Conservation (phyloP, 30 jellyfish, hydroid and myxozoan genomes). For the Chironex yamaguchii region DNA sequence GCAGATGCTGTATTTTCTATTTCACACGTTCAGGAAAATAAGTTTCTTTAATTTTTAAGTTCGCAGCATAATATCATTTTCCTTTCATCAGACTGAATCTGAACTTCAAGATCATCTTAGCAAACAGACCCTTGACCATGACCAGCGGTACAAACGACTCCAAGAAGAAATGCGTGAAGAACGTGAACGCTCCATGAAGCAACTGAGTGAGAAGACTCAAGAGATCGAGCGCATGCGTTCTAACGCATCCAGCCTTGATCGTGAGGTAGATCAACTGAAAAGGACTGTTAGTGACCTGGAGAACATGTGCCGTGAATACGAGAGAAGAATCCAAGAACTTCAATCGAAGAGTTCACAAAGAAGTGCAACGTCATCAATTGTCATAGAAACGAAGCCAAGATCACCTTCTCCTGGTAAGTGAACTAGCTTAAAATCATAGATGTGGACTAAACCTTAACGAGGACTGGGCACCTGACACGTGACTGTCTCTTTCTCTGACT, state of each 20-base stretch:
- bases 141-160: slow-evolving; percentile 81
- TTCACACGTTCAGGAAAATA: too few species aligned
- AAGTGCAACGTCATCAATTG: slow-evolving; percentile 71
- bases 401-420: slow-evolving; percentile 9
- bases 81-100: slow-evolving; percentile 85
- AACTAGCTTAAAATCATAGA: too few species aligned
- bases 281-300: slow-evolving; percentile 49
- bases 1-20: too few species aligned
- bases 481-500: too few species aligned
- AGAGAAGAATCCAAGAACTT: slow-evolving; percentile 42
- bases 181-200: slow-evolving; percentile 72
- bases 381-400: slow-evolving; percentile 67
- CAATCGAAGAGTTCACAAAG: slow-evolving; percentile 63
- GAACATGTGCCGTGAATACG: slow-evolving; percentile 66
- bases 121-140: slow-evolving; percentile 73
- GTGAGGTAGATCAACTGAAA: slow-evolving; percentile 76
- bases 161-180: slow-evolving; percentile 79
- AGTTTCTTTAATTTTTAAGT: too few species aligned
- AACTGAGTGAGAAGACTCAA: slow-evolving; percentile 55
- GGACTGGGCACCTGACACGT: too few species aligned
- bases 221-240: slow-evolving; percentile 83
- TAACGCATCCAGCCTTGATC: slow-evolving; percentile 66
- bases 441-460: too few species aligned
- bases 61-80: too few species aligned
- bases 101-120: slow-evolving; percentile 77